These are phyloP conservation scores for Eurois occulta DNA, from an alignment of 2,888 invertebrate species.

Conservation along the genomic window DNA sequence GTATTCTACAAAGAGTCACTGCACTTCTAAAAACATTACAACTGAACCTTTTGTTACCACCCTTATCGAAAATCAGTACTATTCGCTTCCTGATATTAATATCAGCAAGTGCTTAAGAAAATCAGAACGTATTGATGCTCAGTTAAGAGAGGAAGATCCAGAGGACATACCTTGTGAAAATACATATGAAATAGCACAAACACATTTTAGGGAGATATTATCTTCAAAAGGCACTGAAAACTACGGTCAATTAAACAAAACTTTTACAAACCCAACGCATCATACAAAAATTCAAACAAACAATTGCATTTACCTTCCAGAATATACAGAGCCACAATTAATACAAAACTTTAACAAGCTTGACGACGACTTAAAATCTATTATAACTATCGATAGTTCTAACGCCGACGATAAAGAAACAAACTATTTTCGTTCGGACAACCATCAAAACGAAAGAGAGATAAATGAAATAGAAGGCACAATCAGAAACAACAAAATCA, in stretches of 20 bases:
- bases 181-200: conserved; percentile 86
- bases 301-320: conserved; percentile 75
- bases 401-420: conserved; percentile 83
- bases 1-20: conserved; percentile 82
- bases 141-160: conserved; percentile 90
- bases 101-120: conserved; percentile 93
- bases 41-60: conserved; percentile 89
- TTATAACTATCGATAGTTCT: conserved; percentile 86
- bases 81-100: conserved; percentile 93
- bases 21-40: conserved; percentile 87
- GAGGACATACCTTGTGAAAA: conserved; percentile 86
- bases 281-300: conserved; percentile 73
- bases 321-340: conserved; percentile 80
- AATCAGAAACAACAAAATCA: conserved; percentile 86
- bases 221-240: conserved; percentile 80
- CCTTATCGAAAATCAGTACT: conserved; percentile 92
- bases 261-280: conserved; percentile 71
- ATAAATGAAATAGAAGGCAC: conserved; percentile 89
- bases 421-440: conserved; percentile 80
- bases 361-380: conserved; percentile 88
- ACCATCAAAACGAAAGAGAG: conserved; percentile 88
- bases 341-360: conserved; percentile 84
- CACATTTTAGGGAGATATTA: conserved; percentile 85
- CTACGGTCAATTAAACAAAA: conserved; percentile 86
- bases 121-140: conserved; percentile 93